Evolutionary conservation across 2,797 vertebrate species (phyloP), one percentile per base, ranked within the genome.

Genomic region (Miichthys miiuy): DNA sequence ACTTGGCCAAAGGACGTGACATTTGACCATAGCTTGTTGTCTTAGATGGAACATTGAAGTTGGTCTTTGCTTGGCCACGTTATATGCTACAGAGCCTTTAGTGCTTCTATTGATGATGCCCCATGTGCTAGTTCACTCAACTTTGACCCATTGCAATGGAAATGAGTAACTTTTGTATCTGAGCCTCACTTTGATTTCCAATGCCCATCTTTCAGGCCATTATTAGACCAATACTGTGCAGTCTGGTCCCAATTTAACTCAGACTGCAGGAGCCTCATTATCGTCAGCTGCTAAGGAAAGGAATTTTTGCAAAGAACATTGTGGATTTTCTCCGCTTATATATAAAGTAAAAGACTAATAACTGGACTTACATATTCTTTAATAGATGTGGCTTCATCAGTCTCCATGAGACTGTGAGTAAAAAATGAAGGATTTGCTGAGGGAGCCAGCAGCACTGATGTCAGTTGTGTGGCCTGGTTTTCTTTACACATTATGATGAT

Each of bases 401-500:
- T 68, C 42, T 66, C 38, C 1, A 38, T 62, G 5, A 42, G 27
- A 47, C 3, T 77, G 23, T 25, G 18, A 65, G 23, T 54, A 55
- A 66, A 80, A 41, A 46, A 13, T 64, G 30, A 72, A 21, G n/a
- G 52, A 74, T 68, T 69, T 64, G 25, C 68, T 68, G 41, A 56
- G 23, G 34, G 67, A 64, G 18, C 41, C 46, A 20, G 72, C 46
- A 25, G 70, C 57, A 47, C 42, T 52, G 51, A 65, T 50, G 63
- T 34, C 23, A 27, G 23, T 34, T 50, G 44, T 69, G 74, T 65
- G 73, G 77, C 38, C 75, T 21, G 72, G 13, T 80, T 84, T 76
- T 75, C 56, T 75, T 55, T 55, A 56, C 47, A 64, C 65, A 77
- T 84, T 84, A 77, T 74, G 52, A 50, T 84, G 81, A 91, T 87